phyloP scores from a whole-genome alignment of 2,888 invertebrate species.

The Nemapogon koenigi region DNA sequence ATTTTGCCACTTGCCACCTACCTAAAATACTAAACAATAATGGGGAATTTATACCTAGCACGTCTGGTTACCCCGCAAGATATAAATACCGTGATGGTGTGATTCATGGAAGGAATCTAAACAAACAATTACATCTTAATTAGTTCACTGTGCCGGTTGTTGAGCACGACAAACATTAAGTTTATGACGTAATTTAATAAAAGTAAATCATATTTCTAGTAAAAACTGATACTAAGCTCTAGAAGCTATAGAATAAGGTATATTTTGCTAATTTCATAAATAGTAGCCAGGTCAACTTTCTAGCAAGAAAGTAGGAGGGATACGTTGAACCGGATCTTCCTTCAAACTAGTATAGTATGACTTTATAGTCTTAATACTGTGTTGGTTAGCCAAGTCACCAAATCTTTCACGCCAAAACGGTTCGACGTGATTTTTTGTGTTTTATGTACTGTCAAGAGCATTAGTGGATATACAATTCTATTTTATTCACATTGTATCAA shows the following conservation, averaged over 20 bases:
- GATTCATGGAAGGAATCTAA: neutral
- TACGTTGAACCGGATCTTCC: slow-evolving; percentile 22
- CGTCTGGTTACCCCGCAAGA: too few relatives aligned
- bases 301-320: slow-evolving; percentile 21
- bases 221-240: neutral
- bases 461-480: too few relatives aligned
- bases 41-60: too few relatives aligned
- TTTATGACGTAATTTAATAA: neutral
- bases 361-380: slow-evolving; percentile 24
- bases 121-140: neutral
- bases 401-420: too few relatives aligned
- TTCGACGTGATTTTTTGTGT: too few relatives aligned
- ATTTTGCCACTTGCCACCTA: too few relatives aligned
- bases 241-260: neutral
- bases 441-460: too few relatives aligned
- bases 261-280: neutral
- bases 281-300: slow-evolving; percentile 23
- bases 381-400: too few relatives aligned
- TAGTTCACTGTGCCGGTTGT: slow-evolving; percentile 6
- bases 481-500: too few relatives aligned
- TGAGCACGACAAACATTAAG: slow-evolving; percentile 2
- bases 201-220: neutral
- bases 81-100: too few relatives aligned
- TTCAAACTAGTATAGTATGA: slow-evolving; percentile 17
- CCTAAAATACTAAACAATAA: too few relatives aligned